A percentile compares a stretch with the other conserved stretches of the same genome.
These are phyloP conservation scores for Australoheros scitulus DNA, from an alignment of 2,113 vertebrate species.

Conservation along the genomic window DNA sequence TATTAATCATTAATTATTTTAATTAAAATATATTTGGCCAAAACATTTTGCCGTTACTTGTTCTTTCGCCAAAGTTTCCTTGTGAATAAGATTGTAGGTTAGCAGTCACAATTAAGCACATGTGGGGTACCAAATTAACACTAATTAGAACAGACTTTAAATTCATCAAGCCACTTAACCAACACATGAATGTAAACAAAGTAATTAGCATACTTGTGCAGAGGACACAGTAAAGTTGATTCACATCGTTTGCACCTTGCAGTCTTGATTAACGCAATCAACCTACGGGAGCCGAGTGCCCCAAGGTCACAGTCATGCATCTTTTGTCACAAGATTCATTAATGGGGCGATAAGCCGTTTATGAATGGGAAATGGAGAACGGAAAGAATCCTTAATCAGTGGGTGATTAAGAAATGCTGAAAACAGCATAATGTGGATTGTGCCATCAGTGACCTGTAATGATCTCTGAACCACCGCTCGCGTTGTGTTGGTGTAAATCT, in stretches of 20 bases:
- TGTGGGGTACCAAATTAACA: conserved; percentile 8
- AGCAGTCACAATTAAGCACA: conserved; percentile 32
- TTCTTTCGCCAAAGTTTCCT: not conserved
- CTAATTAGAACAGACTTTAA: conserved; percentile 48
- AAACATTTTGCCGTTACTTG: fast-evolving
- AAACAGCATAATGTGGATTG: not conserved
- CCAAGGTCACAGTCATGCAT: conserved; percentile 47
- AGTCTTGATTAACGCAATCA: conserved; percentile 39
- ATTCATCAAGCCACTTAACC: conserved; percentile 42
- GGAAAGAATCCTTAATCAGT: conserved; percentile 19
- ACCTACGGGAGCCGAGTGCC: not conserved
- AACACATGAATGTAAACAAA: conserved; percentile 42
- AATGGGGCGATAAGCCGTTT: conserved; percentile 3
- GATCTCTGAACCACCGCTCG: conserved; percentile 9
- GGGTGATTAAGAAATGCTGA: conserved; percentile 32
- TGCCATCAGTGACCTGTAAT: not conserved
- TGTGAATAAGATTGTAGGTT: not conserved
- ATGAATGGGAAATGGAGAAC: conserved; percentile 23
- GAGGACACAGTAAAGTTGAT: conserved; percentile 8
- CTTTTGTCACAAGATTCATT: conserved; percentile 47
- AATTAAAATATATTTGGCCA: not conserved
- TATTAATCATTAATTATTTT: not conserved
- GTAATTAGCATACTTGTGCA: conserved; percentile 29
- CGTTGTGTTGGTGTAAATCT: not conserved
- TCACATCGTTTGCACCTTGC: conserved; percentile 20